A percentile compares a stretch with the other conserved stretches of the same genome.
These are phyloP conservation scores for Cirrhinus molitorella DNA, from an alignment of 2,797 vertebrate genomes.

Conservation along the genomic window DNA sequence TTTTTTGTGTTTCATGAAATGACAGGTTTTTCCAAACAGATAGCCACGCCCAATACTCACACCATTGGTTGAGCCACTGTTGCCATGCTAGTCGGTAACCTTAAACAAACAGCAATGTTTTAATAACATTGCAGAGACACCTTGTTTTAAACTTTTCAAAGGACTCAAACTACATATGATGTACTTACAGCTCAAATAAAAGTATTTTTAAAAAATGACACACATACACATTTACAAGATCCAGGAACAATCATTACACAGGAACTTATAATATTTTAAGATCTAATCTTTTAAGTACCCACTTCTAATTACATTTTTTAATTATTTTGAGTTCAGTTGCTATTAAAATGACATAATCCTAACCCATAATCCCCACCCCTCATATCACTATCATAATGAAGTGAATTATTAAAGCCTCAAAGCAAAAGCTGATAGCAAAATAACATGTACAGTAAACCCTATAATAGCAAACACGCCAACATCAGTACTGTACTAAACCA, in stretches of 20 bases:
- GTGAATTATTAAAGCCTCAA: constrained; percentile 30
- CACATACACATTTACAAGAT: background rate
- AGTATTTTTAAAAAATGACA: background rate
- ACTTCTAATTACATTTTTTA: background rate
- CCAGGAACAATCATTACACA: background rate
- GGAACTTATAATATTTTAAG: background rate
- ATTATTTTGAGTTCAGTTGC: constrained; percentile 8
- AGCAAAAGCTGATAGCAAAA: constrained; percentile 28
- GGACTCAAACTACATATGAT: background rate
- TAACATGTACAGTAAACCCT: constrained; percentile 34
- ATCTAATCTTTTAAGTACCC: constrained; percentile 6
- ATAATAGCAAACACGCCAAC: constrained; percentile 29
- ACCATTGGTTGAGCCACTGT: background rate
- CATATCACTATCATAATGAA: constrained; percentile 16
- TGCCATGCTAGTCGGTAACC: background rate
- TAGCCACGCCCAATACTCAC: background rate
- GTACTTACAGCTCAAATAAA: background rate
- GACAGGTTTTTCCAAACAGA: background rate
- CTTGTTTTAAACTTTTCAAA: background rate
- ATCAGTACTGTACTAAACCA: constrained; percentile 40
- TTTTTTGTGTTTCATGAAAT: background rate
- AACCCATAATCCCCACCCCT: constrained; percentile 4
- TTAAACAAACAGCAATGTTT: constrained; percentile 1
- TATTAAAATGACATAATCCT: constrained; percentile 24
- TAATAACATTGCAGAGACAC: background rate